These are phyloP conservation scores for Mythimna loreyi DNA, from an alignment of 2,888 invertebrate genomes.

Conservation along the genomic window DNA sequence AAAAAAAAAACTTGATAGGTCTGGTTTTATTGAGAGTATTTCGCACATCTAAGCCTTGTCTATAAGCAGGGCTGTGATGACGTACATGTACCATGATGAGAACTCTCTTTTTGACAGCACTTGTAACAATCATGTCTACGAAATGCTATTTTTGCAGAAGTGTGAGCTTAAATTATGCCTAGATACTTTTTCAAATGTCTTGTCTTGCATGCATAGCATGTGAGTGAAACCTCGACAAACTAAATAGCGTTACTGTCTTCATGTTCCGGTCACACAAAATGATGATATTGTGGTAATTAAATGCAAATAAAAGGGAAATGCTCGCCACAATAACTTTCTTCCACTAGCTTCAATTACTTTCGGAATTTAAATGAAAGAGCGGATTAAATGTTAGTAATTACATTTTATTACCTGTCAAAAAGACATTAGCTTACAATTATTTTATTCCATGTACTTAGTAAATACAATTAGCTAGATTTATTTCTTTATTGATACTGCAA, in stretches of 20 bases:
- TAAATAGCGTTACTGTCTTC: conserved; percentile 8
- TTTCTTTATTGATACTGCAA: conserved; percentile 70
- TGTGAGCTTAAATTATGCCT: background rate
- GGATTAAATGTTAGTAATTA: conserved; percentile 83
- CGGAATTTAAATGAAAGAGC: conserved; percentile 66
- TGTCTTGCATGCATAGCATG: background rate
- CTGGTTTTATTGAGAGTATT: background rate
- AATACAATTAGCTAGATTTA: conserved; percentile 90
- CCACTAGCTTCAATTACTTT: conserved; percentile 45
- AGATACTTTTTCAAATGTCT: background rate
- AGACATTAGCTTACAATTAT: conserved; percentile 88
- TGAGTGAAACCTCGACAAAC: conserved; percentile 9
- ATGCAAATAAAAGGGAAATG: conserved; percentile 63
- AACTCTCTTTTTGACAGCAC: too few relatives aligned
- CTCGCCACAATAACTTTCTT: conserved; percentile 52
- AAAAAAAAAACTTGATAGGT: background rate
- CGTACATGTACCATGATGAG: too few relatives aligned
- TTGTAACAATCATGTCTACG: too few relatives aligned
- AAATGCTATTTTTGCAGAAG: too few relatives aligned
- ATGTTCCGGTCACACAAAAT: conserved; percentile 47
- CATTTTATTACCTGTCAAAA: conserved; percentile 90
- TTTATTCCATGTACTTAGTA: conserved; percentile 88
- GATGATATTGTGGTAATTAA: conserved; percentile 58
- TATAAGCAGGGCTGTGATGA: background rate
- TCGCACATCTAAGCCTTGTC: background rate